Evolutionary conservation across 2,888 invertebrate species (phyloP).

Genomic region (Troides helena): DNA sequence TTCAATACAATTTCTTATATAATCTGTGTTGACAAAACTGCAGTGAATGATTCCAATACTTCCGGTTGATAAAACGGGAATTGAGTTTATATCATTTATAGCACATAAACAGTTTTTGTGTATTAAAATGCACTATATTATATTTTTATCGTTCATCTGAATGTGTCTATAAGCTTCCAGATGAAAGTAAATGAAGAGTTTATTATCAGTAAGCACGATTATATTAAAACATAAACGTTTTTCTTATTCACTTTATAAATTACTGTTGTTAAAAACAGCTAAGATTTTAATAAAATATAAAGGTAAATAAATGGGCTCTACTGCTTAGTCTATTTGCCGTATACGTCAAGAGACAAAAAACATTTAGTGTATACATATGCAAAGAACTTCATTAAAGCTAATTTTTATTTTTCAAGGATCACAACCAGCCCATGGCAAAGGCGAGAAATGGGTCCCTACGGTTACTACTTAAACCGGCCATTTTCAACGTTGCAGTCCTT

Average conservation of each 20-base stretch:
- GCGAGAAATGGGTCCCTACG: conserved; percentile 82
- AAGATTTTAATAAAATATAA: not conserved
- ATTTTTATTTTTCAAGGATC: conserved; percentile 68
- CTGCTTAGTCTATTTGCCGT: not conserved
- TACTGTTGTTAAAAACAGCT: not conserved
- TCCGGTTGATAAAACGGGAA: no score
- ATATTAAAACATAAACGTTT: not conserved
- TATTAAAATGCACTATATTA: no score
- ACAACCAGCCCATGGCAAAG: conserved; percentile 79
- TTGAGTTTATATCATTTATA: no score
- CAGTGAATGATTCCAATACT: not conserved
- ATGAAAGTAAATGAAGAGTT: no score
- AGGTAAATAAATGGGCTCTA: not conserved
- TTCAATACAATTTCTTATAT: not conserved
- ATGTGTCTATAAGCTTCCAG: no score
- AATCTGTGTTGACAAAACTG: not conserved
- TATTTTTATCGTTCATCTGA: no score
- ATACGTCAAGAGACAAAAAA: not conserved
- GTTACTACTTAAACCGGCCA: conserved; percentile 80
- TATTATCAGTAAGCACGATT: not conserved
- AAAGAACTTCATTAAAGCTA: not conserved
- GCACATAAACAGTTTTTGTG: no score
- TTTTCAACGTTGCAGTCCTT: conserved; percentile 48
- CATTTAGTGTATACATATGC: not conserved
- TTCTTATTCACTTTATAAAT: no score